phyloP scores from a whole-genome alignment of 2,113 vertebrate species.

The Thomomys bottae region DNA sequence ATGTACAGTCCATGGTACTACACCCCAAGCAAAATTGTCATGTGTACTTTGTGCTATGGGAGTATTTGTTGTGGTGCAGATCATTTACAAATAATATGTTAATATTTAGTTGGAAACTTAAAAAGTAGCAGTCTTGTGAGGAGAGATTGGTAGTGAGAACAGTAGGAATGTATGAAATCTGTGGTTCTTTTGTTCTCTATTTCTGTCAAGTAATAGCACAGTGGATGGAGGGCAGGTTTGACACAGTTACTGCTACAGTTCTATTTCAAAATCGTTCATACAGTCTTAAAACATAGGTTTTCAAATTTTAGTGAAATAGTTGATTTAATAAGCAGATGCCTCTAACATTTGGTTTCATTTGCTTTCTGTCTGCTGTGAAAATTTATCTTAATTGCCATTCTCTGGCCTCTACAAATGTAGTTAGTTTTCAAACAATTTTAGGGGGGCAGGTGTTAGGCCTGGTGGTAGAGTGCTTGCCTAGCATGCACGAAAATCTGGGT shows the following conservation, averaged over 20 bases:
- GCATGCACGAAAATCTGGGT: no score
- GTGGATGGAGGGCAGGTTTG: background rate
- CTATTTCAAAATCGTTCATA: conserved; percentile 26
- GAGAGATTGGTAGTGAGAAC: conserved; percentile 23
- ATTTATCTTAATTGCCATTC: background rate
- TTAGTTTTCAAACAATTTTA: conserved; percentile 1
- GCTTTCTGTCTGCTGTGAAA: background rate
- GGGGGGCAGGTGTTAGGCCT: no score
- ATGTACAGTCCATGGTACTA: background rate
- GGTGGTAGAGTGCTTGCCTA: no score
- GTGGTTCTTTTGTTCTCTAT: conserved; percentile 1
- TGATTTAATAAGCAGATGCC: conserved; percentile 11
- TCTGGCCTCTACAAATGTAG: conserved; percentile 17
- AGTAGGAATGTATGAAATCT: background rate
- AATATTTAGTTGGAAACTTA: conserved; percentile 23
- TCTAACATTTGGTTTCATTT: conserved; percentile 34
- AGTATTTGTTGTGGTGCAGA: conserved; percentile 3
- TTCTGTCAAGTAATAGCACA: background rate
- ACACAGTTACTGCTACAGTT: background rate
- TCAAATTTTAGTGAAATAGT: background rate
- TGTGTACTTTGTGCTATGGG: background rate
- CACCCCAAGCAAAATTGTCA: background rate
- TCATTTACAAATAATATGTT: conserved; percentile 24
- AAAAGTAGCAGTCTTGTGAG: background rate
- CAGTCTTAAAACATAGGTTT: conserved; percentile 18